phyloP scores from a whole-genome alignment of 2,888 invertebrate species.

The Ptychoptera contaminata region DNA sequence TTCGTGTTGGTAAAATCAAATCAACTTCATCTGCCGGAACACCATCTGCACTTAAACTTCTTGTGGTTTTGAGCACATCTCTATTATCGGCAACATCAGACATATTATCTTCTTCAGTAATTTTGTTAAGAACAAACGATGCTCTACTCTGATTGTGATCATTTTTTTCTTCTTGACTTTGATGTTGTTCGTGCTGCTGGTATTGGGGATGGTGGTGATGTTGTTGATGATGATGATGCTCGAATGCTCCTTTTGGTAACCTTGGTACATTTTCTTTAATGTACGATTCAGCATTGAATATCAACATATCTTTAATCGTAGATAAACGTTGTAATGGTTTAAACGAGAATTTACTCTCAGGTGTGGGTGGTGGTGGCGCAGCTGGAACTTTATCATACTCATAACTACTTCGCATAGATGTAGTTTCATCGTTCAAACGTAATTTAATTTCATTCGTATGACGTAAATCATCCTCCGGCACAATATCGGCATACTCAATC shows the following conservation, averaged over 20 bases:
- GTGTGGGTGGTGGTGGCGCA: constrained; percentile 35
- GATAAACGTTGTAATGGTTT: constrained; percentile 18
- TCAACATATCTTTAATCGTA: constrained; percentile 29
- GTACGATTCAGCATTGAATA: constrained; percentile 40
- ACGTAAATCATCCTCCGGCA: constrained; percentile 10
- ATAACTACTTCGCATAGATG: neutral
- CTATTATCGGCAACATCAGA: constrained; percentile 7
- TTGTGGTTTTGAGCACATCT: neutral
- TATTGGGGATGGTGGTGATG: constrained; percentile 4
- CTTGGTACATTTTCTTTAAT: constrained; percentile 35
- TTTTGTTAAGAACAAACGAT: no score
- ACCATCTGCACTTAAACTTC: neutral
- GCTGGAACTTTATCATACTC: constrained; percentile 27
- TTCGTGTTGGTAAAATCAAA: constrained; percentile 29
- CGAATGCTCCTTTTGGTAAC: constrained; percentile 19
- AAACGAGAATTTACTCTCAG: constrained; percentile 12
- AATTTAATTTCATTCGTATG: constrained; percentile 26
- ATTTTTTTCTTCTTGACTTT: constrained; percentile 1
- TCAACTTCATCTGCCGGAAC: constrained; percentile 19
- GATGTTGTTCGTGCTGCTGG: constrained; percentile 3
- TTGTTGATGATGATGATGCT: neutral
- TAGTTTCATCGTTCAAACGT: constrained; percentile 5
- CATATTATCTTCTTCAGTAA: neutral
- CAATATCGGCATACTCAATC: constrained; percentile 3
- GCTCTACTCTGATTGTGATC: neutral